phyloP scores from a whole-genome alignment of 2,113 vertebrate species.

The Tricholaema leucomelas region DNA sequence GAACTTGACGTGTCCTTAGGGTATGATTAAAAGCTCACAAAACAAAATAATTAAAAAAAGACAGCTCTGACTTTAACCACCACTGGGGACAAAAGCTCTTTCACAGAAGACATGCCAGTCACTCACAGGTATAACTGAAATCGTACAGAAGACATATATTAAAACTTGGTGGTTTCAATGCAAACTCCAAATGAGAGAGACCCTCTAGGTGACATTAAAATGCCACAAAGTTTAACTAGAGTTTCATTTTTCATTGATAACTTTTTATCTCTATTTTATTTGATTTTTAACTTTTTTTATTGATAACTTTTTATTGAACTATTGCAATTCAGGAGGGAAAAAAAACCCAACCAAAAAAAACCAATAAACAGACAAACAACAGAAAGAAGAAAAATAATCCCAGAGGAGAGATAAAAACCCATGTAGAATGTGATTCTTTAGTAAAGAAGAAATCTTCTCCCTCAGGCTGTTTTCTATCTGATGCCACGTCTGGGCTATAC shows the following conservation, averaged over 20 bases:
- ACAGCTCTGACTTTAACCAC: constrained; percentile 30
- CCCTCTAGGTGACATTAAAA: background rate
- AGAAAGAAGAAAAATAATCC: background rate
- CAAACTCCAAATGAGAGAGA: background rate
- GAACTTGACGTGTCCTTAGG: constrained; percentile 13
- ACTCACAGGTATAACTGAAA: background rate
- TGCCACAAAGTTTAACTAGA: background rate
- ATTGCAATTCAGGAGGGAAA: background rate
- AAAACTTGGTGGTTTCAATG: background rate
- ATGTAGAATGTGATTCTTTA: background rate
- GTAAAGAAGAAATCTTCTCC: background rate
- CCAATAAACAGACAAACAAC: background rate
- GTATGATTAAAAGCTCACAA: constrained; percentile 18
- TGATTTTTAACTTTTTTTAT: too few relatives aligned
- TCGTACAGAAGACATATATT: background rate
- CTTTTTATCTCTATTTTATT: too few relatives aligned
- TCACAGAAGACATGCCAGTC: constrained; percentile 1
- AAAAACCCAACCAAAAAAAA: background rate
- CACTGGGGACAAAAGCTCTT: constrained; percentile 9
- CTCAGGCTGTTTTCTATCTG: background rate
- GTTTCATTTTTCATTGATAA: background rate
- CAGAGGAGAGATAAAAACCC: background rate
- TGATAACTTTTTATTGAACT: background rate
- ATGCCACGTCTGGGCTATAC: background rate
- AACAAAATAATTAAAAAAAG: constrained; percentile 20